phyloP scores from a whole-genome alignment of 2,888 invertebrate genomes.

The Leptarthrus brevirostris region DNA sequence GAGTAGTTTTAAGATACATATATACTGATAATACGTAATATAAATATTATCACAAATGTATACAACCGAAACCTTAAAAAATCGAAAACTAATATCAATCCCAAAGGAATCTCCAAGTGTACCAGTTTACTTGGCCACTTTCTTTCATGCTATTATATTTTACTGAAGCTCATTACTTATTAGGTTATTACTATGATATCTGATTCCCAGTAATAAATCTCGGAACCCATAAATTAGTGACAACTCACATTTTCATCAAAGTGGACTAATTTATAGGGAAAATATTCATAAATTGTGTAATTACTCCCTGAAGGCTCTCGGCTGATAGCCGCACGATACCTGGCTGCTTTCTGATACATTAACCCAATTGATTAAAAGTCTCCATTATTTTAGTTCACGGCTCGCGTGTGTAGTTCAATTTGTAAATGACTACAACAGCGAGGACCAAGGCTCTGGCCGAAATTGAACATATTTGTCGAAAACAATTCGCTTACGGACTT shows the following conservation, averaged over 20 bases:
- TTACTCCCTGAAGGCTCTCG: constrained; percentile 1
- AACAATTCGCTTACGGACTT: constrained; percentile 17
- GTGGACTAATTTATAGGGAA: constrained; percentile 10
- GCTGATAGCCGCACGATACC: neutral
- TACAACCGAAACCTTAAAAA: too few species aligned
- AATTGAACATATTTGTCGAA: constrained; percentile 24
- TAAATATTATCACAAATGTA: too few species aligned
- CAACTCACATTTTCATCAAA: neutral
- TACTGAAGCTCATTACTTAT: too few species aligned
- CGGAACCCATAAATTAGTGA: neutral
- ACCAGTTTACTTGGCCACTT: too few species aligned
- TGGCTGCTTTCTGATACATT: neutral
- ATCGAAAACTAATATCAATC: too few species aligned
- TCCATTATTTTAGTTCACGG: neutral
- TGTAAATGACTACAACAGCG: constrained; percentile 5
- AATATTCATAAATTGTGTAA: constrained; percentile 39
- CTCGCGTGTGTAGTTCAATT: constrained; percentile 23
- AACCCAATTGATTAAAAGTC: constrained; percentile 3
- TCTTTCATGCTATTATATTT: too few species aligned
- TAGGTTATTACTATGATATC: too few species aligned
- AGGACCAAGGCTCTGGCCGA: constrained; percentile 2
- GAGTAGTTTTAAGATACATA: too few species aligned
- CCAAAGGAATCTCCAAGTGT: too few species aligned
- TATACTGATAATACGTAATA: too few species aligned
- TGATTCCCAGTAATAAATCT: neutral